These are phyloP conservation scores for Indri indri DNA, from an alignment of 2,113 vertebrate genomes.

Conservation along the genomic window DNA sequence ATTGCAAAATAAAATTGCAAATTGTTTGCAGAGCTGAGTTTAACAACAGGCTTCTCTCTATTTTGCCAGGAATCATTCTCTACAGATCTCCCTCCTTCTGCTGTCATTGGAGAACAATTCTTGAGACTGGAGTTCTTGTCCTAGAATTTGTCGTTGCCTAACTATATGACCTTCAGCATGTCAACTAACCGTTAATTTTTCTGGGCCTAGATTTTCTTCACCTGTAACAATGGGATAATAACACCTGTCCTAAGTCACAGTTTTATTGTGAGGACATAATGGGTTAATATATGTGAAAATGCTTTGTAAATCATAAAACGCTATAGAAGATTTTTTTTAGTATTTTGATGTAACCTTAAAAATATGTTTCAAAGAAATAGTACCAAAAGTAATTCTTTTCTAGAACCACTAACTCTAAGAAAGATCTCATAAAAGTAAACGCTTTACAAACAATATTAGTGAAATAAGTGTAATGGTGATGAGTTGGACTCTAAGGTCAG, in stretches of 20 bases:
- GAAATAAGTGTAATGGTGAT: background rate
- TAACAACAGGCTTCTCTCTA: background rate
- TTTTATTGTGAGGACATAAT: background rate
- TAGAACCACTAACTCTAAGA: background rate
- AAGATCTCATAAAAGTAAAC: background rate
- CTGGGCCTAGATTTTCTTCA: background rate
- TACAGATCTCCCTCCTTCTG: background rate
- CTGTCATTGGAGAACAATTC: background rate
- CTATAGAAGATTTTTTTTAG: background rate
- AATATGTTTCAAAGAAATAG: background rate
- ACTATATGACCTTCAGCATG: background rate
- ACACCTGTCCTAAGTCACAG: background rate
- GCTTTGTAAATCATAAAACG: background rate
- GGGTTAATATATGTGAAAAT: background rate
- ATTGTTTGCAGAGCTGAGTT: slow-evolving; percentile 43
- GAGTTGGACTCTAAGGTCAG: background rate
- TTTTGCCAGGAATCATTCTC: background rate
- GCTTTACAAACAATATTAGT: background rate
- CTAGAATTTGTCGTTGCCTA: background rate
- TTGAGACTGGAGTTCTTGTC: background rate
- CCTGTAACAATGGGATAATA: background rate
- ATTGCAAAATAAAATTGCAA: slow-evolving; percentile 59
- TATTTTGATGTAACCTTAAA: slow-evolving; percentile 12
- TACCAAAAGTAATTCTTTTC: background rate
- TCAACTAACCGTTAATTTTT: background rate